Base-by-base conservation (phyloP, 1,140 invertebrate genomes). In the Ladona fulva region DNA sequence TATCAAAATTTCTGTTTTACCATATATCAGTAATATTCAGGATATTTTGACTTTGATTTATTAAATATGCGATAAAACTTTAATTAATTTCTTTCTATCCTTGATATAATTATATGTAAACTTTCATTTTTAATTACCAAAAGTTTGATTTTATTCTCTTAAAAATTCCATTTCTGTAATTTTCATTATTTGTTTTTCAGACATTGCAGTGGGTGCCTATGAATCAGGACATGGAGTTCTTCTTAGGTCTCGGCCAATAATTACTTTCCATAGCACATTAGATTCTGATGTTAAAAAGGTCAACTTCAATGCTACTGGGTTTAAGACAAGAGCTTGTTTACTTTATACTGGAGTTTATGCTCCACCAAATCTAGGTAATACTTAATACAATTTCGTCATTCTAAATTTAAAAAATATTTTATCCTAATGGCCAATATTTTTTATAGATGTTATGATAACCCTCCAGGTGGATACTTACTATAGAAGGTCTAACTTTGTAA, bases 311-410 rank as follows among this genome's bases (percentile, higher is more conserved):
- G 75, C 79, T 19, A 80, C 77, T 22, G 76, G 42, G n/a, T 80
- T 80, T 44, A 79, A 78, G 24, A 37, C 79, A 1, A 78, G 24
- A 22, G 76, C 79, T 19, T 80, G 80, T 42, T 22, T 81, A 10
- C 5, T 22, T 22, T 80, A 79, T 25, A 75, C 24, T 42, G 80
- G 80, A 24, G 37, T 76, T 0, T 25, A 77, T 16, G 25, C 76
- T 5, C 77, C 77, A 37, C 8, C 6, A 75, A 73, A 24, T 14
- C 8, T 37, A 37, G 29, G 29, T 37, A 37, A n/a, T 37, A 8
- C 8, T 37, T 37, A 8, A n/a, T 37, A 5, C 8, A 8, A 5
- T 37, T 37, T 37, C 8, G 29, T 37, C 29, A 5, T 8, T 37
- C 29, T 75, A 75, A 6, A 6, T 25, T 74, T 75, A 74, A 74